Evolutionary conservation across 2,888 invertebrate species (phyloP).

Genomic region (Temnothorax ravouxi): DNA sequence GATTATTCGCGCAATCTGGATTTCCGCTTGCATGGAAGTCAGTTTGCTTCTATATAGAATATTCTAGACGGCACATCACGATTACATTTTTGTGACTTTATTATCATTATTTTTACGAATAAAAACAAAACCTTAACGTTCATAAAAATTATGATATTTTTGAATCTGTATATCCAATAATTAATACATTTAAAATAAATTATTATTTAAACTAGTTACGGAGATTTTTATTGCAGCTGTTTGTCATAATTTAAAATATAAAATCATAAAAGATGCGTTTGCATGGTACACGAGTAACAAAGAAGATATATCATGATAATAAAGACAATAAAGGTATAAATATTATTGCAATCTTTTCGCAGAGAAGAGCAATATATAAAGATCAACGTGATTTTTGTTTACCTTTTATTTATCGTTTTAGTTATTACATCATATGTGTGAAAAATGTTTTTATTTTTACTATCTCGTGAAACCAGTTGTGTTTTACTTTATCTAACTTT

Average conservation of each 20-base stretch:
- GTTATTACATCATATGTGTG: neutral
- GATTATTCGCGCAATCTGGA: constrained; percentile 4
- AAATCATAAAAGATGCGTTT: neutral
- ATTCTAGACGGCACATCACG: neutral
- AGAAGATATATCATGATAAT: neutral
- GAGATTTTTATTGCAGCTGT: neutral
- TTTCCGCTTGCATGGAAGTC: neutral
- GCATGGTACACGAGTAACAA: neutral
- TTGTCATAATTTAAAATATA: neutral
- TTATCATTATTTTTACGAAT: neutral
- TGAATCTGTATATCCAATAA: neutral
- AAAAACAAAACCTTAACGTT: neutral
- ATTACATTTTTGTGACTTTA: constrained; percentile 5
- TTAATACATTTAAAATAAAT: neutral
- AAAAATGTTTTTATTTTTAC: neutral
- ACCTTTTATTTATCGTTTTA: neutral
- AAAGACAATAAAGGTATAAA: constrained; percentile 9
- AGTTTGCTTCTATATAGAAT: neutral
- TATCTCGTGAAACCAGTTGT: neutral
- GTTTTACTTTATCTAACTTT: neutral
- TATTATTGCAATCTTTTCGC: constrained; percentile 7
- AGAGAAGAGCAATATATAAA: neutral
- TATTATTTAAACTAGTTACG: neutral
- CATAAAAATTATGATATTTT: neutral
- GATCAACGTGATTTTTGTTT: neutral